These are phyloP conservation scores for Agrilus mali DNA, from an alignment of 2,888 invertebrate species.

Conservation along the genomic window DNA sequence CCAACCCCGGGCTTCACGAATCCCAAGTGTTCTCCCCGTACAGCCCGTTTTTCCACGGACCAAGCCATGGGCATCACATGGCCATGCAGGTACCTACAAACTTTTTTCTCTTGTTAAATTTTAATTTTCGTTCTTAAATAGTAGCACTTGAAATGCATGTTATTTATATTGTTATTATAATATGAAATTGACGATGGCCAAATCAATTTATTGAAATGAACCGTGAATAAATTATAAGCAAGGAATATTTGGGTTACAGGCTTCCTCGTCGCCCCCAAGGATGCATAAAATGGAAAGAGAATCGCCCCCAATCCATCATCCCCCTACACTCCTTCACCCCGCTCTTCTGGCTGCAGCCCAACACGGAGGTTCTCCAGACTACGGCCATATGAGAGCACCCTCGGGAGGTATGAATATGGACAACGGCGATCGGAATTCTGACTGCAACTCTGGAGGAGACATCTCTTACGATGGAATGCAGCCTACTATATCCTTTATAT, in stretches of 20 bases:
- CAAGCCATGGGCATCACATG: slow-evolving; percentile 36
- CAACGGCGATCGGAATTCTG: slow-evolving; percentile 74
- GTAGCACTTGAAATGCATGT: no score
- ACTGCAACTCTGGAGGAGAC: slow-evolving; percentile 84
- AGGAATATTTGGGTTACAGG: slow-evolving; percentile 21
- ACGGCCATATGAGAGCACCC: slow-evolving; percentile 51
- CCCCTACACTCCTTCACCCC: slow-evolving; percentile 74
- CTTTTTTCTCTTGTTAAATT: neutral
- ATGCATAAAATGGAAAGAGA: slow-evolving; percentile 61
- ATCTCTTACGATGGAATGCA: slow-evolving; percentile 85
- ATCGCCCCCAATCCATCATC: slow-evolving; percentile 74
- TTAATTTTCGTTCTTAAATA: neutral
- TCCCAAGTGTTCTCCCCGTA: slow-evolving; percentile 88
- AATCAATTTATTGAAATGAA: neutral
- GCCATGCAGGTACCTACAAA: slow-evolving; percentile 31
- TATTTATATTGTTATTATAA: neutral
- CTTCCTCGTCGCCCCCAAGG: slow-evolving; percentile 48
- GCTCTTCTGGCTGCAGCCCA: slow-evolving; percentile 73
- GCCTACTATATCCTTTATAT: slow-evolving; percentile 93
- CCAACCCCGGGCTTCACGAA: slow-evolving; percentile 90
- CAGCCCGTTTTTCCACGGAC: slow-evolving; percentile 72
- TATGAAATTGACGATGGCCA: neutral
- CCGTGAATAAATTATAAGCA: neutral
- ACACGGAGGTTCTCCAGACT: slow-evolving; percentile 70
- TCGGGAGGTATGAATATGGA: slow-evolving; percentile 51